Evolutionary conservation across 2,113 vertebrate genomes (phyloP), one percentile per base, ranked within the genome.

Genomic region (Apaloderma vittatum): DNA sequence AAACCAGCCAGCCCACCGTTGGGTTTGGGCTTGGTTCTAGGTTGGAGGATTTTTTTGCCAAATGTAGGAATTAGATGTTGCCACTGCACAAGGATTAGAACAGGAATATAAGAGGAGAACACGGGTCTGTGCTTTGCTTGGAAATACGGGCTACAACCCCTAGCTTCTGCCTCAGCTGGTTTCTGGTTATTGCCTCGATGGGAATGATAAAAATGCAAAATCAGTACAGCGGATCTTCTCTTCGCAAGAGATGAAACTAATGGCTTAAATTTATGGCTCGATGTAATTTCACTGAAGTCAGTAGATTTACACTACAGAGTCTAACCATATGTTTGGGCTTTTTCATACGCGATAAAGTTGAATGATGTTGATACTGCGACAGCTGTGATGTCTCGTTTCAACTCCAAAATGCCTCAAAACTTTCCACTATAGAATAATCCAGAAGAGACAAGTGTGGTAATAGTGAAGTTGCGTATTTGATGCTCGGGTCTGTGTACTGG

Each of bases 121-220:
- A 8, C 0, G 0, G 22, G 18, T 32, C 9, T 80, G 54, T 43
- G 27, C 52, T 88, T 20, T 55, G 22, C 34, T 73, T 57, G 66
- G 77, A 89, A 91, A 63, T n/a, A 18, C 0, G 4, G 8, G 19
- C 30, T 74, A 43, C n/a, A 58, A 34, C 55, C 26, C 72, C 45
- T 2, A 80, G 30, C 36, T 81, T 81, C 84, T 66, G 48, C 37
- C 52, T 75, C 66, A 54, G 11, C 49, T 52, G 27, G 9, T 63
- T 94, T 62, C 29, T 68, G 80, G 21, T 75, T 78, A 12, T 12
- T 67, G 59, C 51, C 84, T 90, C 46, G 36, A 86, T 94, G 80
- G 74, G 89, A 80, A 79, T 61, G 93, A 94, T 90, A 76, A 97
- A 95, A 90, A 85, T 49, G n/a, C 32, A 81, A 72, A 91, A 80